Percentiles rank a stretch among this genome's conserved stretches.
These are phyloP conservation scores for Brachionus manjavacas DNA, from an alignment of 1,140 invertebrate genomes.

Conservation along the genomic window DNA sequence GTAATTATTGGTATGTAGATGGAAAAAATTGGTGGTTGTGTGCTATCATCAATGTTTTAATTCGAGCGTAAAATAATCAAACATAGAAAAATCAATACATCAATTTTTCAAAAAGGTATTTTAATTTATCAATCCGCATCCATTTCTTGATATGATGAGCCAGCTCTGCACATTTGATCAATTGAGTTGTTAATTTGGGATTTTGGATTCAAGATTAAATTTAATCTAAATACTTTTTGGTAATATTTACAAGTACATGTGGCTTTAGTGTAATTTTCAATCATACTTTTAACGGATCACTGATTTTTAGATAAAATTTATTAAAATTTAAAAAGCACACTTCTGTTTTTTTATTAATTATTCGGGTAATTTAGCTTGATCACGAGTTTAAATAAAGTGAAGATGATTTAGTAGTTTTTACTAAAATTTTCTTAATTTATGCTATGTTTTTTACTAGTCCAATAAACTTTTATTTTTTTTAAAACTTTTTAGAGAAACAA, in stretches of 20 bases:
- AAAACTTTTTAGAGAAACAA: too few species aligned
- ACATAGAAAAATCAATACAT: neutral
- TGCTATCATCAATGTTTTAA: neutral
- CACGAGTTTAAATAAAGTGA: neutral
- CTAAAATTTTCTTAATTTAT: too few species aligned
- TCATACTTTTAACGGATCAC: neutral
- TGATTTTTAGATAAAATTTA: neutral
- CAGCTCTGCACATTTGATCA: neutral
- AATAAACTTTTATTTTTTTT: too few species aligned
- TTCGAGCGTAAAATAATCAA: conserved; percentile 19
- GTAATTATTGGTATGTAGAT: neutral
- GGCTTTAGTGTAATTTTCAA: neutral
- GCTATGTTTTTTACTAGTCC: too few species aligned
- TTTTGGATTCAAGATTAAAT: neutral
- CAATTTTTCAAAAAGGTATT: neutral
- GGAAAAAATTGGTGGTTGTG: neutral
- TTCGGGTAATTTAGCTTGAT: neutral
- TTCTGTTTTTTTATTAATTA: neutral
- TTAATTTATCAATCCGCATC: neutral
- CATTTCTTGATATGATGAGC: neutral
- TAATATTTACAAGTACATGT: neutral
- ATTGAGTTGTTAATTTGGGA: neutral
- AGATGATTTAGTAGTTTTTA: too few species aligned
- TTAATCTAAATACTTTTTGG: neutral
- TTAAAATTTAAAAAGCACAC: neutral